A percentile compares a stretch with the other conserved stretches of the same genome.
Evolutionary conservation across 2,113 vertebrate species (phyloP).

Genomic region (Phalacrocorax brasilianus): DNA sequence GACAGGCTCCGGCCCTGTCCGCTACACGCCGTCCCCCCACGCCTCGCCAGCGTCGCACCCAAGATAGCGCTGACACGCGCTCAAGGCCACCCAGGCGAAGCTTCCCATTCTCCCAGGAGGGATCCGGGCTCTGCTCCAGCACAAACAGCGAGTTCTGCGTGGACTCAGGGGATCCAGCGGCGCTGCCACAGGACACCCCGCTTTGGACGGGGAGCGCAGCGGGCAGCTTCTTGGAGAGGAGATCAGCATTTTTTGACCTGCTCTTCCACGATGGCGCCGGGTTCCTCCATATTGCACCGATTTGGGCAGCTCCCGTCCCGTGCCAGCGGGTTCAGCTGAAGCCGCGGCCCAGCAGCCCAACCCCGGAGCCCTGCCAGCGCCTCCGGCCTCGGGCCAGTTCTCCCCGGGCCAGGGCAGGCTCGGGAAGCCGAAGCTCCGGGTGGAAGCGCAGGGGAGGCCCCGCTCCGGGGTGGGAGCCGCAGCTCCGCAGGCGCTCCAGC

Average conservation of each 20-base stretch:
- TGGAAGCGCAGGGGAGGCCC: not conserved
- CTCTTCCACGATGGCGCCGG: not conserved
- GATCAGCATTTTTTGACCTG: not conserved
- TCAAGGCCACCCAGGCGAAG: not conserved
- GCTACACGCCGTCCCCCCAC: not conserved
- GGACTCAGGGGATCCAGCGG: not conserved
- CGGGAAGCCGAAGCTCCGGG: not conserved
- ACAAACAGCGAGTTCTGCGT: not conserved
- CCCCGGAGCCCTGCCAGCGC: fast-evolving
- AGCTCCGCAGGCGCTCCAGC: not conserved
- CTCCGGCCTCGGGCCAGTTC: not conserved
- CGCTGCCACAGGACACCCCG: not conserved
- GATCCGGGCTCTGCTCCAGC: not conserved
- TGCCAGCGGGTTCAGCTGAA: fast-evolving
- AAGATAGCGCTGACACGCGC: not conserved
- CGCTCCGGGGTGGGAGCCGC: not conserved
- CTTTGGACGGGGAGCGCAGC: not conserved
- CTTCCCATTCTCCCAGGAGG: not conserved
- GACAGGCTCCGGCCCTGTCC: not conserved
- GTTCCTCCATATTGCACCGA: not conserved
- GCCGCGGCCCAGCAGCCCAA: not conserved
- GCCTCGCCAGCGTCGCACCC: not conserved
- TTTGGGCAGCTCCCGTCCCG: not conserved
- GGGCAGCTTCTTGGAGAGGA: not conserved
- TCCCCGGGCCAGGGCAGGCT: no score